Conservation (phyloP, 2,113 vertebrate species). For the Aleadryas rufinucha region DNA sequence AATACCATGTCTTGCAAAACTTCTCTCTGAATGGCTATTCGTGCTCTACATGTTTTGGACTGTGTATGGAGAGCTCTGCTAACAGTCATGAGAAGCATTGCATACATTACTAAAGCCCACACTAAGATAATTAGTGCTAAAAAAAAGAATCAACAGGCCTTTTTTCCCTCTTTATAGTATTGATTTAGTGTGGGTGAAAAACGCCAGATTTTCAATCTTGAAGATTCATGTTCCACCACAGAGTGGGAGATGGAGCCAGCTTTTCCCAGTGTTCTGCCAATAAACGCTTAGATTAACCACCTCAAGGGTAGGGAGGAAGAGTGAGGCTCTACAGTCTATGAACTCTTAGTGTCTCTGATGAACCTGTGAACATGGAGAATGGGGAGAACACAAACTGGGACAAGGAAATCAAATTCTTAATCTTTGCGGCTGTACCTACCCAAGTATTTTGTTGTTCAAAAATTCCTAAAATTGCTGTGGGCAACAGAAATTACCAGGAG, state of each 20-base stretch:
- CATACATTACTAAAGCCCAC: constrained; percentile 41
- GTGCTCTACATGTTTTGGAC: constrained; percentile 40
- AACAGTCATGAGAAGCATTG: constrained; percentile 9
- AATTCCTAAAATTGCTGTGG: background rate
- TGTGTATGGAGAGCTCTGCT: constrained; percentile 12
- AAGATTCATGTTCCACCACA: constrained; percentile 37
- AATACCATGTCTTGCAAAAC: constrained; percentile 46
- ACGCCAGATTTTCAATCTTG: constrained; percentile 28
- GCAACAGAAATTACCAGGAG: background rate
- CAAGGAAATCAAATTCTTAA: background rate
- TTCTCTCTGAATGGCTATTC: background rate
- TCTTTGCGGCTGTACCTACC: background rate
- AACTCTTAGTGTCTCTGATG: background rate
- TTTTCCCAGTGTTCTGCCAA: constrained; percentile 14
- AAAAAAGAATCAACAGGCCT: constrained; percentile 13
- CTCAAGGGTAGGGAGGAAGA: background rate
- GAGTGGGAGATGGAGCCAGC: constrained; percentile 16
- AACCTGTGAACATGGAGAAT: background rate
- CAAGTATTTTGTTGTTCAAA: background rate
- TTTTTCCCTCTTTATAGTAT: constrained; percentile 27
- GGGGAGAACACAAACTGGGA: background rate
- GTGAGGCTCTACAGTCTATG: background rate
- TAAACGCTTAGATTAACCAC: background rate
- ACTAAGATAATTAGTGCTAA: constrained; percentile 41
- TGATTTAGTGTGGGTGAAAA: constrained; percentile 46